phyloP scores from a whole-genome alignment of 2,113 vertebrate genomes.

The Cercocebus atys region DNA sequence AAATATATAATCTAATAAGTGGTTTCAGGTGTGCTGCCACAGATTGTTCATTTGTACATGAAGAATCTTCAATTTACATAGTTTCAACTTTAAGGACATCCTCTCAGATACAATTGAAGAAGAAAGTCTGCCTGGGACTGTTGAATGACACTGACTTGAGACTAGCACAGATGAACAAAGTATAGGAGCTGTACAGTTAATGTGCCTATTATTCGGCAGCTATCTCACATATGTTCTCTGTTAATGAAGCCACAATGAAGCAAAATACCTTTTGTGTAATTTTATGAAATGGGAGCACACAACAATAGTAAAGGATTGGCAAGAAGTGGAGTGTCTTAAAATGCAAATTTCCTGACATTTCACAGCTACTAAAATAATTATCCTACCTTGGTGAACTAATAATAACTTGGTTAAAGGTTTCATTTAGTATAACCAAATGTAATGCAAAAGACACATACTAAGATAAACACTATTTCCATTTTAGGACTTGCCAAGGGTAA shows the following conservation, averaged over 20 bases:
- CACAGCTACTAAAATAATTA: conserved; percentile 40
- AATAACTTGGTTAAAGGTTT: conserved; percentile 64
- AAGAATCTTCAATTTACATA: background rate
- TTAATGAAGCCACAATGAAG: conserved; percentile 15
- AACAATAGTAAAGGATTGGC: conserved; percentile 23
- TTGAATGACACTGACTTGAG: background rate
- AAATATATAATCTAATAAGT: background rate
- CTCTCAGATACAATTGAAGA: background rate
- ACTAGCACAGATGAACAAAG: background rate
- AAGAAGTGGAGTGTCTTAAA: conserved; percentile 50
- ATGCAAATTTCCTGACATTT: conserved; percentile 67
- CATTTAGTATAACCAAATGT: conserved; percentile 58
- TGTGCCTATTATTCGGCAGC: background rate
- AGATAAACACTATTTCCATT: conserved; percentile 45
- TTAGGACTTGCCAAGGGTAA: background rate
- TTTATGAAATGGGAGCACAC: conserved; percentile 25
- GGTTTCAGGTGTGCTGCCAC: background rate
- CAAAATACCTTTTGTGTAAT: conserved; percentile 37
- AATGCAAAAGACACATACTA: conserved; percentile 26
- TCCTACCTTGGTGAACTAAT: conserved; percentile 15
- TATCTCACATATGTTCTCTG: background rate
- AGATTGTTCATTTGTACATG: background rate
- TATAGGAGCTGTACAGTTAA: background rate
- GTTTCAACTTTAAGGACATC: background rate
- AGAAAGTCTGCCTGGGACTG: background rate